Evolutionary conservation across 37 sponge, comb jelly and placozoan species (phyloP).

Genomic region (Beroe ovata): DNA sequence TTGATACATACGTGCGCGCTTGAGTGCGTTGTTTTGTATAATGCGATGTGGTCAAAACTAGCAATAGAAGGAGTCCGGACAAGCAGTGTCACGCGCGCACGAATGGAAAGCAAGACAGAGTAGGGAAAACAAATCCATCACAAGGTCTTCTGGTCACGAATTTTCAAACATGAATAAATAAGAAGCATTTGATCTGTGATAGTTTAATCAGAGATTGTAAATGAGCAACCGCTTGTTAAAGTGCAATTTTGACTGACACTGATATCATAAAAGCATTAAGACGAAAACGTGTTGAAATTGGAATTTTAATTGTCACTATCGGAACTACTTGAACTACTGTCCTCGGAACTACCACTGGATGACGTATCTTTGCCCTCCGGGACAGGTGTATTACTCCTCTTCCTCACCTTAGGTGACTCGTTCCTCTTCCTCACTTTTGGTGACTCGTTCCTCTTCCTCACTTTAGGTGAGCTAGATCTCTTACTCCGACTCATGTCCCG

Average conservation of each 20-base stretch:
- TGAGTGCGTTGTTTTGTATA: not conserved
- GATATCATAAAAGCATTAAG: too few species aligned
- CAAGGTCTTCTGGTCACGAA: not conserved
- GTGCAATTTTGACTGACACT: too few species aligned
- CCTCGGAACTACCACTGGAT: not conserved
- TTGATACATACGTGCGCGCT: conserved; percentile 1
- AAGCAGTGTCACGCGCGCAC: too few species aligned
- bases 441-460: not conserved
- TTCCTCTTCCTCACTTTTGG: not conserved
- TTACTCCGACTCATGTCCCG: not conserved
- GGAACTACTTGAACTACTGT: not conserved
- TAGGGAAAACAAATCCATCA: not conserved
- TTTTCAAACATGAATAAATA: not conserved
- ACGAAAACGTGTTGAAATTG: too few species aligned
- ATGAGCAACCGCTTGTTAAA: too few species aligned
- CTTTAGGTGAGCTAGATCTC: not conserved
- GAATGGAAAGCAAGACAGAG: not conserved
- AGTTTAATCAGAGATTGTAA: too few species aligned
- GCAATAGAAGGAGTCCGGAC: not conserved
- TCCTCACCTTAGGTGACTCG: not conserved
- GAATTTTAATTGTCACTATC: not conserved
- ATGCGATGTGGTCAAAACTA: not conserved
- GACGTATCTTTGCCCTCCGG: not conserved
- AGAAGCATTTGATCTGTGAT: too few species aligned
- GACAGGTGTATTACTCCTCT: not conserved